Conservation (phyloP, 30 jellyfish, hydroid and myxozoan genomes). For the Rhopilema esculentum region DNA sequence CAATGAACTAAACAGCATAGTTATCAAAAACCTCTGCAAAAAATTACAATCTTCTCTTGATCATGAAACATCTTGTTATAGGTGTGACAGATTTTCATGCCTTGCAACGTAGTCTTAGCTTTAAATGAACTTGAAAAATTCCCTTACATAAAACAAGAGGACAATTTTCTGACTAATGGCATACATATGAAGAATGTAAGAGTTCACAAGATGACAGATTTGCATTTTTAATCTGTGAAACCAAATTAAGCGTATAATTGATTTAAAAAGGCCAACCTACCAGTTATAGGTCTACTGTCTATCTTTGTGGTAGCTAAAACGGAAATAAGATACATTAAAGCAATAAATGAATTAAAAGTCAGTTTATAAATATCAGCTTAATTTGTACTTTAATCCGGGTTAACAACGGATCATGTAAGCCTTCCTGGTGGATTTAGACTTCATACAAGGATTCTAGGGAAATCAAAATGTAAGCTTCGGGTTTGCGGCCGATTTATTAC, state of each 20-base stretch:
- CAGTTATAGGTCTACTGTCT: slow-evolving; percentile 25
- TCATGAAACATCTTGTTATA: too few relatives aligned
- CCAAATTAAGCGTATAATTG: neutral
- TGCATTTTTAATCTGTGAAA: neutral
- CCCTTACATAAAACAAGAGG: too few relatives aligned
- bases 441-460: neutral
- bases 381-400: neutral
- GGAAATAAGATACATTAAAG: slow-evolving; percentile 6
- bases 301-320: slow-evolving; percentile 42
- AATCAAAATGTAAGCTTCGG: neutral
- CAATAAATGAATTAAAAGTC: neutral
- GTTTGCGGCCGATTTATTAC: neutral
- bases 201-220: neutral
- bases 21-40: too few relatives aligned
- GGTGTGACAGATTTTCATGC: too few relatives aligned
- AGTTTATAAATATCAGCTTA: neutral
- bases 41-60: too few relatives aligned
- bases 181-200: neutral
- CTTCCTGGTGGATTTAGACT: neutral
- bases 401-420: neutral
- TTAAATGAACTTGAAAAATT: too few relatives aligned
- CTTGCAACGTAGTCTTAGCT: too few relatives aligned
- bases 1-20: too few relatives aligned
- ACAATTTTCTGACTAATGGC: too few relatives aligned
- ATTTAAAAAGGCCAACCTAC: slow-evolving; percentile 2